Percentiles rank a stretch among this genome's conserved stretches.
Evolutionary conservation across 2,797 vertebrate genomes (phyloP).

Genomic region (Brotogeris chrysoptera): DNA sequence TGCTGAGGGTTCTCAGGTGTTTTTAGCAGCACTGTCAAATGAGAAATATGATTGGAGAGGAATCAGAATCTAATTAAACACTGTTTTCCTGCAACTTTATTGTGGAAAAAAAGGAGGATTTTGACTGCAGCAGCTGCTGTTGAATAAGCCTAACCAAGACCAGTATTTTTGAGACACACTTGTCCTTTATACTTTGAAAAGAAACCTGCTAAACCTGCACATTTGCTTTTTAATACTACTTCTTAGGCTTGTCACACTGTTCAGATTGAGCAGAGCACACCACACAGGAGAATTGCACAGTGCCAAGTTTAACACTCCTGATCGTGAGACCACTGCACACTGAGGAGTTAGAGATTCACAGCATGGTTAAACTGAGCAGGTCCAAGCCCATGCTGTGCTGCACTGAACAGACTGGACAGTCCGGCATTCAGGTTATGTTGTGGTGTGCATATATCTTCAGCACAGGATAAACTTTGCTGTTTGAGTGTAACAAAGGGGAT

Average conservation of each 20-base stretch:
- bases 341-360: background rate
- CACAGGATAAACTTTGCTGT: background rate
- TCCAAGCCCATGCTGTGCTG: background rate
- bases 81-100: background rate
- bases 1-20: conserved; percentile 14
- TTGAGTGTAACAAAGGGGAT: background rate
- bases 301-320: background rate
- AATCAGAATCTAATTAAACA: background rate
- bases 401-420: background rate
- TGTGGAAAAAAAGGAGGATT: background rate
- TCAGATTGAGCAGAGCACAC: background rate
- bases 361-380: rapidly evolving
- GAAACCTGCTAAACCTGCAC: background rate
- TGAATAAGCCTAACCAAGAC: background rate
- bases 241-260: background rate
- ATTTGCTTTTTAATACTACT: background rate
- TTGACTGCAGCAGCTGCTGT: background rate
- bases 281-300: background rate
- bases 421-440: background rate
- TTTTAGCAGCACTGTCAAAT: background rate
- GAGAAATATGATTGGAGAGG: background rate
- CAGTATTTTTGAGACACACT: background rate
- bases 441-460: rapidly evolving
- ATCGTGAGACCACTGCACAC: rapidly evolving
- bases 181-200: background rate